Evolutionary conservation across 1,140 invertebrate species (phyloP).

Genomic region (Drosophila sucinea): DNA sequence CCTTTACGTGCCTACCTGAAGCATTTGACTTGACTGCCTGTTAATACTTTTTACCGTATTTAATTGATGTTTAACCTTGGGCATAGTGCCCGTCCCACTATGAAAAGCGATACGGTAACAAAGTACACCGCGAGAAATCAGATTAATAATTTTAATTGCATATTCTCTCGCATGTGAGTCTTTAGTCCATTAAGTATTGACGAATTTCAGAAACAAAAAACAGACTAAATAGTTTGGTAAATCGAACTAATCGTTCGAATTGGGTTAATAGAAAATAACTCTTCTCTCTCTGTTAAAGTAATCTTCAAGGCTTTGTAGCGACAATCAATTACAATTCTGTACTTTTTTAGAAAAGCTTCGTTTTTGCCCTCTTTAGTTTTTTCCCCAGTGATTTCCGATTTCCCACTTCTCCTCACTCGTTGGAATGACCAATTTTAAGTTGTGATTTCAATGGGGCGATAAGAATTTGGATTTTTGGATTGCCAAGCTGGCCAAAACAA

Average conservation of each 20-base stretch:
- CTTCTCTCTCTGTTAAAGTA: no score
- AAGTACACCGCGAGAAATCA: constrained; percentile 25
- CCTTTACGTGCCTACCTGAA: constrained; percentile 3
- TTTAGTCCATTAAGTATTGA: no score
- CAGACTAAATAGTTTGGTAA: no score
- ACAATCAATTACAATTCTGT: no score
- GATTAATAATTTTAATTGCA: no score
- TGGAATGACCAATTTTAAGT: constrained; percentile 28
- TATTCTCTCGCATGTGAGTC: no score
- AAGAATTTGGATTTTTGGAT: constrained; percentile 61
- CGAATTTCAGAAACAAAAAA: constrained; percentile 23
- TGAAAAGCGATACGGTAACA: constrained; percentile 51
- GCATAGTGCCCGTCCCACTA: constrained; percentile 29
- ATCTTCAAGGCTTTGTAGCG: no score
- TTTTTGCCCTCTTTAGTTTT: background rate
- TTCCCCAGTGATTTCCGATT: constrained; percentile 16
- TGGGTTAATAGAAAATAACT: no score
- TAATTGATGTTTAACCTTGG: constrained; percentile 81
- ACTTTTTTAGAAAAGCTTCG: no score
- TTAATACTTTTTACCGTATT: constrained; percentile 59
- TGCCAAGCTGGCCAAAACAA: constrained; percentile 38
- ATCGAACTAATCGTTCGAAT: no score
- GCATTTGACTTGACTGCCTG: constrained; percentile 65
- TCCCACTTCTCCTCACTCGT: constrained; percentile 2
- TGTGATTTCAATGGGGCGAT: constrained; percentile 63